These are phyloP conservation scores for Antheraea yamamai DNA, from an alignment of 2,888 invertebrate genomes.

Conservation along the genomic window DNA sequence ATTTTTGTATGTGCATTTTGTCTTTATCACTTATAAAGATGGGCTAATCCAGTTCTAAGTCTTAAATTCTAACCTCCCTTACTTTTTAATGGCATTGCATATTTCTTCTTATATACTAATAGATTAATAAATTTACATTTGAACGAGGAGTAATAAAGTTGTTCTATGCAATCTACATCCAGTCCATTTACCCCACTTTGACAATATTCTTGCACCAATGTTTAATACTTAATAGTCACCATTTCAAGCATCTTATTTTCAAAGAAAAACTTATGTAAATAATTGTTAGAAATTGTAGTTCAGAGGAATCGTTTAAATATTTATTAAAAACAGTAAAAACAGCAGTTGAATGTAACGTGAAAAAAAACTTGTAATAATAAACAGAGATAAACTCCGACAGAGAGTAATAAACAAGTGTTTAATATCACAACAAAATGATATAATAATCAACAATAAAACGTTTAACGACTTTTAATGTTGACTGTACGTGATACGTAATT, in stretches of 20 bases:
- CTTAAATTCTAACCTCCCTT: too few relatives aligned
- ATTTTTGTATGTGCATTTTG: constrained; percentile 3
- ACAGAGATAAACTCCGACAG: constrained; percentile 7
- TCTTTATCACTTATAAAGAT: not conserved
- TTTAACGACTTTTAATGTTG: constrained; percentile 36
- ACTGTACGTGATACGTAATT: constrained; percentile 65
- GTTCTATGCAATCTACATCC: not conserved
- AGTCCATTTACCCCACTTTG: not conserved
- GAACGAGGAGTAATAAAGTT: not conserved
- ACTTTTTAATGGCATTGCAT: too few relatives aligned
- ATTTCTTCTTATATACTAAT: too few relatives aligned
- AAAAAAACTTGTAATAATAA: constrained; percentile 5
- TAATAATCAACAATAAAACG: constrained; percentile 13
- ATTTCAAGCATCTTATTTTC: constrained; percentile 11
- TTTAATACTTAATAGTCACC: too few relatives aligned
- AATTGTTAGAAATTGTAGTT: not conserved
- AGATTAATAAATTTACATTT: too few relatives aligned
- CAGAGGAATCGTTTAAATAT: not conserved
- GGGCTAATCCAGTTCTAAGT: not conserved
- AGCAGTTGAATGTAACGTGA: constrained; percentile 1
- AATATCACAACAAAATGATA: constrained; percentile 16
- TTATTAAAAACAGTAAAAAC: not conserved
- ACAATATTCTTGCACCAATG: not conserved
- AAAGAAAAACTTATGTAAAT: not conserved
- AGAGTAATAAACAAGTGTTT: constrained; percentile 14